These are phyloP conservation scores for Euleptes europaea DNA, from an alignment of 2,113 vertebrate species.

Conservation along the genomic window DNA sequence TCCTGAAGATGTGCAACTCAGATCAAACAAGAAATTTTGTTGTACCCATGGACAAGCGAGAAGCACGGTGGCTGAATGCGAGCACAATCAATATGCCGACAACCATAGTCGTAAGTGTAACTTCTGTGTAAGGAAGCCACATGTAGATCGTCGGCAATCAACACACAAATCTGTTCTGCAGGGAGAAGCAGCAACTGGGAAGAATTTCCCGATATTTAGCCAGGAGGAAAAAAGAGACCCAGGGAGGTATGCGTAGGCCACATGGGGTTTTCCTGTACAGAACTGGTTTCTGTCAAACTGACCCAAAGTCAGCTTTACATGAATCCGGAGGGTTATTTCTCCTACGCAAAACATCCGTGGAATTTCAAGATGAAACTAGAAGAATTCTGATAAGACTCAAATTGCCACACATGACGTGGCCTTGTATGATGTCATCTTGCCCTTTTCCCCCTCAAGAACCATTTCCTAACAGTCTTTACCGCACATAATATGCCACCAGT, in stretches of 20 bases:
- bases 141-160: too few relatives aligned
- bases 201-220: too few relatives aligned
- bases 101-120: too few relatives aligned
- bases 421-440: neutral
- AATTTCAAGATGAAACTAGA: too few relatives aligned
- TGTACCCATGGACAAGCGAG: too few relatives aligned
- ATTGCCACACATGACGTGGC: too few relatives aligned
- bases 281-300: neutral
- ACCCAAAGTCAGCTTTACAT: too few relatives aligned
- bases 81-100: neutral
- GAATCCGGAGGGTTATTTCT: too few relatives aligned
- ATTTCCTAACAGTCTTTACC: neutral
- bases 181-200: too few relatives aligned
- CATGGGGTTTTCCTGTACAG: neutral
- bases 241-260: neutral
- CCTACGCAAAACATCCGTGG: too few relatives aligned
- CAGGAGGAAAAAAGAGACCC: neutral
- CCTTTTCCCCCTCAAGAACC: neutral
- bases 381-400: too few relatives aligned
- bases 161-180: neutral
- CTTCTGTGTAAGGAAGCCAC: too few relatives aligned
- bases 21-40: neutral
- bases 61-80: neutral
- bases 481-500: neutral
- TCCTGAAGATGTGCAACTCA: neutral